Percentiles rank a stretch among this genome's conserved stretches.
Conservation (phyloP, 2,113 vertebrate genomes). For the Rhea pennata region DNA sequence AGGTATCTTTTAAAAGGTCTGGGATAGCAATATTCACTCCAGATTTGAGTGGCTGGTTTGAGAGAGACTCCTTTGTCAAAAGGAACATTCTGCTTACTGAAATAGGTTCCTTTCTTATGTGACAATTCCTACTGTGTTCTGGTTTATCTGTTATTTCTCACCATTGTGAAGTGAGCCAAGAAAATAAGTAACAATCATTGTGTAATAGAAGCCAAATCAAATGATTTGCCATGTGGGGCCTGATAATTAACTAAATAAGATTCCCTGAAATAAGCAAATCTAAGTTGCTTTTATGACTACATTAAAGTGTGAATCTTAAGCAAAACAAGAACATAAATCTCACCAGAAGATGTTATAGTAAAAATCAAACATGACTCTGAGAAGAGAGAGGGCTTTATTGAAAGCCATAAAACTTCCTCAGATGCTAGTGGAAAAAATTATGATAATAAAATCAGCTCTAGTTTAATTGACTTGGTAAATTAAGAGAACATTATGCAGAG, state of each 20-base stretch:
- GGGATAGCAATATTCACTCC: neutral
- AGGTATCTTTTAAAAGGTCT: neutral
- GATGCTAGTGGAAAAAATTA: conserved; percentile 55
- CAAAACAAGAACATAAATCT: conserved; percentile 82
- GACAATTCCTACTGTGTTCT: neutral
- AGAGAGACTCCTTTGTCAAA: neutral
- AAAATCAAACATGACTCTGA: conserved; percentile 62
- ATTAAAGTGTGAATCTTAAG: conserved; percentile 80
- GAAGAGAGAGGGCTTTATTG: conserved; percentile 65
- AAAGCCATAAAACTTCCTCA: conserved; percentile 67
- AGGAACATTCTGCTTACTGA: neutral
- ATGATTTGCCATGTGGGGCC: conserved; percentile 61
- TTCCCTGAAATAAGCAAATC: conserved; percentile 72
- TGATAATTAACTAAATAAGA: conserved; percentile 79
- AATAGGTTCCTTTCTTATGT: neutral
- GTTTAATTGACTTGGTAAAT: conserved; percentile 73
- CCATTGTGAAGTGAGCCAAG: neutral
- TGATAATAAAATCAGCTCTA: conserved; percentile 63
- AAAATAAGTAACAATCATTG: conserved; percentile 50
- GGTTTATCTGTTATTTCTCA: neutral
- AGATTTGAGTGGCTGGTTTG: neutral
- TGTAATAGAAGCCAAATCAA: conserved; percentile 54
- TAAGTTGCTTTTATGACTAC: conserved; percentile 74
- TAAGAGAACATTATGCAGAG: conserved; percentile 56
- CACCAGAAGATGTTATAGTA: conserved; percentile 58